These are phyloP conservation scores for Euplexia lucipara DNA, from an alignment of 2,888 invertebrate species.

Conservation along the genomic window DNA sequence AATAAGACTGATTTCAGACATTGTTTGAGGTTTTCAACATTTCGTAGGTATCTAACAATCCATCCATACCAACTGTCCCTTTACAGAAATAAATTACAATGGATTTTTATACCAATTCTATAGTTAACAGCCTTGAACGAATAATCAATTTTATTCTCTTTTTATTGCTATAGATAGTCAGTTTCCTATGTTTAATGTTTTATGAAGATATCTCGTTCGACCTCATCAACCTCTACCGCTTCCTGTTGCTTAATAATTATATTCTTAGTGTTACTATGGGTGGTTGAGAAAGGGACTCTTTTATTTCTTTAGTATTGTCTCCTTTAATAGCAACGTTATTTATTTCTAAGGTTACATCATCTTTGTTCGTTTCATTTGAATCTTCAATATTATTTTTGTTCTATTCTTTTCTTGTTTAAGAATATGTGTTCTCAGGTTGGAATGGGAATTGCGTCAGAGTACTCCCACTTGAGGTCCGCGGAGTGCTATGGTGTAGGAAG, in stretches of 20 bases:
- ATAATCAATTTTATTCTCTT: slow-evolving; percentile 63
- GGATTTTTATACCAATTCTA: slow-evolving; percentile 54
- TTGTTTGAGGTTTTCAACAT: slow-evolving; percentile 6
- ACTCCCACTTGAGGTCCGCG: slow-evolving; percentile 6
- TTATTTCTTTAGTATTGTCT: slow-evolving; percentile 41
- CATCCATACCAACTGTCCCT: slow-evolving; percentile 39
- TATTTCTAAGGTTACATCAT: slow-evolving; percentile 10
- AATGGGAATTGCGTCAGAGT: slow-evolving; percentile 6
- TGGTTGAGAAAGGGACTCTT: slow-evolving; percentile 31
- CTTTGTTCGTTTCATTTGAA: slow-evolving; percentile 3
- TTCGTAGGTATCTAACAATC: slow-evolving; percentile 11
- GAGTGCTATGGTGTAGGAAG: slow-evolving; percentile 27
- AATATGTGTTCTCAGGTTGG: slow-evolving; percentile 1
- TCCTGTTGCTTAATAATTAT: slow-evolving; percentile 68
- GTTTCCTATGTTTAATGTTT: slow-evolving; percentile 66
- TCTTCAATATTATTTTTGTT: background rate
- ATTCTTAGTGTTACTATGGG: slow-evolving; percentile 53
- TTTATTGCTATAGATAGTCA: slow-evolving; percentile 62
- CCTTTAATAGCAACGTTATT: slow-evolving; percentile 25
- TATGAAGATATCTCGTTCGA: slow-evolving; percentile 63
- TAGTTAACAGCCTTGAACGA: slow-evolving; percentile 64
- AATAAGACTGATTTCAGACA: slow-evolving; percentile 1
- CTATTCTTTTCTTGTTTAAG: slow-evolving; percentile 5
- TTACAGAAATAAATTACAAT: slow-evolving; percentile 55
- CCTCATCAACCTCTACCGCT: slow-evolving; percentile 63